Conservation (phyloP, 2,888 invertebrate species). For the Vanessa cardui region DNA sequence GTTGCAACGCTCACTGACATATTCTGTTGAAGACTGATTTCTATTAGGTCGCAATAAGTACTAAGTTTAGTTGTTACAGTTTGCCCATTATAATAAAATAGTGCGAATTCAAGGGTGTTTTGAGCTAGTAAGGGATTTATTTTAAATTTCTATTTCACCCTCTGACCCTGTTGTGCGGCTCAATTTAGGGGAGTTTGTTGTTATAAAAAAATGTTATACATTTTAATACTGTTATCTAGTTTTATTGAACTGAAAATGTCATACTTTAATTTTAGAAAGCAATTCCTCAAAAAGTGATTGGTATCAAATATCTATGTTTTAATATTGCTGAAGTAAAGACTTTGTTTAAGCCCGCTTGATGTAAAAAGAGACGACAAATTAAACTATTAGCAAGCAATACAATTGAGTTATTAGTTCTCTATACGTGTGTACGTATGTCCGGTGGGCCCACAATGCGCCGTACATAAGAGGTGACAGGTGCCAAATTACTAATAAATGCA, state of each 20-base stretch:
- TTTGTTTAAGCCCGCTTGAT: neutral
- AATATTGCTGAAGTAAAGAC: too few relatives aligned
- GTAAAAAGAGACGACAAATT: constrained; percentile 24
- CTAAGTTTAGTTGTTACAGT: constrained; percentile 8
- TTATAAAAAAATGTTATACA: constrained; percentile 21
- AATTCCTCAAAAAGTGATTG: too few relatives aligned
- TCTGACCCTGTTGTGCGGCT: constrained; percentile 51
- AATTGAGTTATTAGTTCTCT: constrained; percentile 53
- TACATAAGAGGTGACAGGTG: constrained; percentile 53
- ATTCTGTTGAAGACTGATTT: constrained; percentile 6
- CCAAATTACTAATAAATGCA: constrained; percentile 46
- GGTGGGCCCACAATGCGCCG: constrained; percentile 12
- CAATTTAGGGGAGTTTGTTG: constrained; percentile 59
- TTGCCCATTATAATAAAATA: constrained; percentile 13
- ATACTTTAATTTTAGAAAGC: too few relatives aligned
- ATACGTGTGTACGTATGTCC: constrained; percentile 35
- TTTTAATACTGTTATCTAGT: neutral
- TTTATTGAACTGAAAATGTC: neutral
- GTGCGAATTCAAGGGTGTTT: constrained; percentile 38
- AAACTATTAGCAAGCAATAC: constrained; percentile 58
- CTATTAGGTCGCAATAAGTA: constrained; percentile 3
- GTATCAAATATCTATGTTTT: too few relatives aligned
- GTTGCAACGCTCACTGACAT: constrained; percentile 39
- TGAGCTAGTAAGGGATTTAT: constrained; percentile 62
- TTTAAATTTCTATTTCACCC: constrained; percentile 69